These are phyloP conservation scores for Orestias chungarensis DNA, from an alignment of 2,797 vertebrate genomes.

Conservation along the genomic window DNA sequence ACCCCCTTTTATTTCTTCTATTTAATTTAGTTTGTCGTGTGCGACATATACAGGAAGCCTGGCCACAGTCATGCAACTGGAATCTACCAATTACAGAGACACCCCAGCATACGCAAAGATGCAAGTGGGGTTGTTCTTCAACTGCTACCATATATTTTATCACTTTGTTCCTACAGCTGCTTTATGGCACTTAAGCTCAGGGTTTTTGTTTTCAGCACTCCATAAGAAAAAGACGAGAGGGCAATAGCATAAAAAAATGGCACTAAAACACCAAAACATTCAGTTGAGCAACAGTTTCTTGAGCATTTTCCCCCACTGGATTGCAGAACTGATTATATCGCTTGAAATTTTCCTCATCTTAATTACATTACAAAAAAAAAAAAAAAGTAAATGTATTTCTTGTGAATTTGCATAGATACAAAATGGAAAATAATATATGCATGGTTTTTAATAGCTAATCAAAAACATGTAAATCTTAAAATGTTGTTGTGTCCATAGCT, in stretches of 20 bases:
- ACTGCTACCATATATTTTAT: conserved; percentile 43
- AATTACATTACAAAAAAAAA: not conserved
- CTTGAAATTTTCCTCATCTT: not conserved
- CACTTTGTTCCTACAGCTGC: conserved; percentile 29
- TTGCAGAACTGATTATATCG: not conserved
- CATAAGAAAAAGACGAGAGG: conserved; percentile 57
- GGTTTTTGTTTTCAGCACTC: conserved; percentile 52
- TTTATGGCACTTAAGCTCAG: conserved; percentile 39
- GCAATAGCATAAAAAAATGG: not conserved
- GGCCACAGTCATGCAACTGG: conserved; percentile 62
- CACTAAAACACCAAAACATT: conserved; percentile 52
- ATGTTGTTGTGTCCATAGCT: no score
- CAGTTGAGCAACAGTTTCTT: conserved; percentile 59
- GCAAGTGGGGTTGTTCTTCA: conserved; percentile 41
- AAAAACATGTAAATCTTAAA: no score
- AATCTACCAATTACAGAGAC: conserved; percentile 56
- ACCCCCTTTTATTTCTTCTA: not conserved
- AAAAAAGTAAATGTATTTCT: not conserved
- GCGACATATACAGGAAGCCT: conserved; percentile 71
- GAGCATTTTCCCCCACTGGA: conserved; percentile 30
- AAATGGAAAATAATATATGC: not conserved
- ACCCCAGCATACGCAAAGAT: conserved; percentile 49
- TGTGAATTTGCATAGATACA: not conserved
- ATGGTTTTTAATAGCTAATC: not conserved
- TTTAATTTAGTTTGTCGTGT: conserved; percentile 69